Evolutionary conservation across 2,797 vertebrate genomes (phyloP), one percentile per base, ranked within the genome.

Genomic region (Poecile montanus): DNA sequence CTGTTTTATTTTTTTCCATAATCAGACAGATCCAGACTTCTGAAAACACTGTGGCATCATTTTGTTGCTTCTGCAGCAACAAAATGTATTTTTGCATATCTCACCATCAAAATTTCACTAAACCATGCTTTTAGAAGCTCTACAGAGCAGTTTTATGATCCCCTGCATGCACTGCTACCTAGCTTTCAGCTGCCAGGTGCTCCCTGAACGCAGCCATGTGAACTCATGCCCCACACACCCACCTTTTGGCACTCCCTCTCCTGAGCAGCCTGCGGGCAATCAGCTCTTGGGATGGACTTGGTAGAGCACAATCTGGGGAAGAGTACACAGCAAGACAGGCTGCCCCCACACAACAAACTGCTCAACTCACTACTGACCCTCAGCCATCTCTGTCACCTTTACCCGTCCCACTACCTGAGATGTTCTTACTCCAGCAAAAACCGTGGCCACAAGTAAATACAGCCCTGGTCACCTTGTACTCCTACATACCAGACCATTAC

Each of bases 131-230:
- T 73, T 2, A 53, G 38, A 77, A 48, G 51, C 32, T 80, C 47
- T n/a, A 1, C 19, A 29, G 27, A 76, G n/a, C 27, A 40, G 11
- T 25, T 88, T 57, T 13, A 67, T 2, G 22, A 47, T 14, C 5
- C 62, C 36, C 11, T 50, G 53, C 44, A 44, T 2, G 22, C 44
- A 57, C 51, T 3, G 8, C 47, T 42, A 7, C 23, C 26, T 11
- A 18, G 47, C 36, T 29, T 34, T 29, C 47, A 74, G 66, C 40
- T 63, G 26, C 73, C 20, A 16, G 1, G 2, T 36, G 42, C 58
- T 72, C 44, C 21, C 25, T 8, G 18, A 75, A n/a, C 2, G 1
- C 1, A 0, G 3, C 11, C 9, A 10, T 0, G 21, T 11, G 27
- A 65, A 56, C 61, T 23, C 1, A 0, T 12, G 42, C 38, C 44